These are phyloP conservation scores for Aix galericulata DNA, from an alignment of 2,113 vertebrate genomes.

Conservation along the genomic window DNA sequence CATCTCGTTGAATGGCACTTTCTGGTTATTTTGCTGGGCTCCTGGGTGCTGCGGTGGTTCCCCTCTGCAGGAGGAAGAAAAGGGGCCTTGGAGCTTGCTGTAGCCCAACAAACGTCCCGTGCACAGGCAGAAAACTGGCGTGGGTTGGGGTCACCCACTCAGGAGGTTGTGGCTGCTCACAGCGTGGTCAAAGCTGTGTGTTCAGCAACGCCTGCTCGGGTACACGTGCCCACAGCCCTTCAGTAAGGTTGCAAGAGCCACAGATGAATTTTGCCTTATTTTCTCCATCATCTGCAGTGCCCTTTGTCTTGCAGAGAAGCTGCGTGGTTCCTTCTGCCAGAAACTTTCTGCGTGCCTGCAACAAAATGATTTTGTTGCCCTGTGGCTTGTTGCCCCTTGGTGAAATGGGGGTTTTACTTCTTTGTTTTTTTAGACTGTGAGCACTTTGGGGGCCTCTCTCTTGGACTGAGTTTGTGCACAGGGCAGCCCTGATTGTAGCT, in stretches of 20 bases:
- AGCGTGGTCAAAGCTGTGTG: neutral
- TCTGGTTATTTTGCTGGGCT: neutral
- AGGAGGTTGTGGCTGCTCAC: neutral
- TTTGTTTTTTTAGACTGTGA: neutral
- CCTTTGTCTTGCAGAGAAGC: neutral
- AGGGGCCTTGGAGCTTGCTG: neutral
- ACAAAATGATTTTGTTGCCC: neutral
- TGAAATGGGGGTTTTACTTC: neutral
- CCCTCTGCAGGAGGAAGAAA: too few species aligned
- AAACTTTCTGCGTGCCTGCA: neutral
- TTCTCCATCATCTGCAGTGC: neutral
- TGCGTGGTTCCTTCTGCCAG: neutral
- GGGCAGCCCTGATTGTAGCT: neutral
- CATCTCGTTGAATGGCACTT: neutral
- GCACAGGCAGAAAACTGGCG: neutral
- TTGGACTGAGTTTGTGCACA: rapidly evolving
- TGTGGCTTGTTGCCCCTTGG: neutral
- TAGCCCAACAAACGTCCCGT: neutral
- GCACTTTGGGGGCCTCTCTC: rapidly evolving
- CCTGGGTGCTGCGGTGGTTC: too few species aligned
- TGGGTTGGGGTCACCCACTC: too few species aligned
- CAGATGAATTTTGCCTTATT: neutral
- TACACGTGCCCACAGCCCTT: too few species aligned
- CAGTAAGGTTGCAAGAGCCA: too few species aligned
- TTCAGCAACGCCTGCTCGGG: neutral